A percentile compares a stretch with the other conserved stretches of the same genome.
These are phyloP conservation scores for Micropoecilia bifurca DNA, from an alignment of 2,797 vertebrate species.

Conservation along the genomic window DNA sequence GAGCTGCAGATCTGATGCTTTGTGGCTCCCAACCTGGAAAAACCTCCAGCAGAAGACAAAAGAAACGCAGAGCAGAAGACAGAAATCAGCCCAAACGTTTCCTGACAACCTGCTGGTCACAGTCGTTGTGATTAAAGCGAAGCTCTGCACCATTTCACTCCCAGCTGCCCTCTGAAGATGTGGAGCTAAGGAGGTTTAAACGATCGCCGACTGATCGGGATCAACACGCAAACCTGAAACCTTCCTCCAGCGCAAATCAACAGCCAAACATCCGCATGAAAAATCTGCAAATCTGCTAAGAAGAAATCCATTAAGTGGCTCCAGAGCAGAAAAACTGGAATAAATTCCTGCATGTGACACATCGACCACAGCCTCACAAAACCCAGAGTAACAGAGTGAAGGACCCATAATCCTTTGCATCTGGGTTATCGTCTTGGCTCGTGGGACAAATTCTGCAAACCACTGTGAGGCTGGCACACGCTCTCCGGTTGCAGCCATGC, in stretches of 20 bases:
- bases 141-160: slow-evolving; percentile 38
- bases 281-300: slow-evolving; percentile 44
- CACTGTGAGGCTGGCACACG: slow-evolving; percentile 61
- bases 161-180: slow-evolving; percentile 8
- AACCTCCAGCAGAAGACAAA: slow-evolving; percentile 15
- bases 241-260: neutral
- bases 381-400: slow-evolving; percentile 73
- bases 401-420: slow-evolving; percentile 79
- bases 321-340: slow-evolving; percentile 53
- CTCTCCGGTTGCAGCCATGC: slow-evolving; percentile 42
- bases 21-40: neutral
- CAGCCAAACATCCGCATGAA: slow-evolving; percentile 14
- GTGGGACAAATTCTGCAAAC: slow-evolving; percentile 35
- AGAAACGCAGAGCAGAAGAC: slow-evolving; percentile 11
- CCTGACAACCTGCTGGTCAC: slow-evolving; percentile 35
- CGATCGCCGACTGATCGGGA: slow-evolving; percentile 40
- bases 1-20: neutral
- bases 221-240: slow-evolving; percentile 6
- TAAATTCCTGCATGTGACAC: slow-evolving; percentile 64
- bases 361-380: slow-evolving; percentile 57
- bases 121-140: slow-evolving; percentile 41
- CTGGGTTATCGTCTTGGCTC: slow-evolving; percentile 62
- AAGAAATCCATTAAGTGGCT: slow-evolving; percentile 62
- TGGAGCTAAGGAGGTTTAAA: slow-evolving; percentile 42
- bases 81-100: slow-evolving; percentile 40